Evolutionary conservation across 2,888 invertebrate genomes (phyloP).

Genomic region (Notodonta ziczac): DNA sequence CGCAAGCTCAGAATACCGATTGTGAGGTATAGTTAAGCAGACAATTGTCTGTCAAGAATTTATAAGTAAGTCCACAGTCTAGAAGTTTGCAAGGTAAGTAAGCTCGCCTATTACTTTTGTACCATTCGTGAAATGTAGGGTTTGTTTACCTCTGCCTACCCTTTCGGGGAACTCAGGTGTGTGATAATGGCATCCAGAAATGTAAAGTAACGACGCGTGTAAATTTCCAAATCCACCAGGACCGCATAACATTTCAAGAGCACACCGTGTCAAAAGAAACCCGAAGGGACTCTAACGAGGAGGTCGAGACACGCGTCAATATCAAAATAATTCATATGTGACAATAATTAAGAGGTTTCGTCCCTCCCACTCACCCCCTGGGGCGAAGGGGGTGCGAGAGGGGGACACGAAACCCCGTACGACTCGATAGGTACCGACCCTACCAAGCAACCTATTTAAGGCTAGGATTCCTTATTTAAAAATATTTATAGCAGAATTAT

Average conservation of each 20-base stretch:
- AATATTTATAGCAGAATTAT: slow-evolving; percentile 35
- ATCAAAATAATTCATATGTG: slow-evolving; percentile 81
- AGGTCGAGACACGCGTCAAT: slow-evolving; percentile 63
- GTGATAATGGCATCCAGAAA: not conserved
- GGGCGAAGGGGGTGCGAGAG: slow-evolving; percentile 45
- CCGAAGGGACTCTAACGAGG: slow-evolving; percentile 48
- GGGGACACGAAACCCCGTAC: slow-evolving; percentile 47
- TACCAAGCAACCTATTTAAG: slow-evolving; percentile 29
- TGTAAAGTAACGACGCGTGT: not conserved
- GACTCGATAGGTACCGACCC: slow-evolving; percentile 53
- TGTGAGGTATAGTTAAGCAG: no score
- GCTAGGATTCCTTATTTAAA: slow-evolving; percentile 47
- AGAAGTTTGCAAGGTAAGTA: no score
- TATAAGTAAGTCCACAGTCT: no score
- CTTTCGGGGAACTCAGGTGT: no score
- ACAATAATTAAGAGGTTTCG: slow-evolving; percentile 75
- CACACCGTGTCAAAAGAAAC: slow-evolving; percentile 39
- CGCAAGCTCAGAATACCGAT: no score
- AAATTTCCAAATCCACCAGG: slow-evolving; percentile 22
- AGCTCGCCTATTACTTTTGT: no score
- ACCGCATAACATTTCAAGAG: slow-evolving; percentile 26
- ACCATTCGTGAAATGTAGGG: no score
- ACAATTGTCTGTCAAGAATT: no score
- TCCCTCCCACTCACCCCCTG: slow-evolving; percentile 50
- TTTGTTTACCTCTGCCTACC: no score